A percentile compares a stretch with the other conserved stretches of the same genome.
Conservation (phyloP, 2,113 vertebrate species). For the Rhabdomys dilectus region DNA sequence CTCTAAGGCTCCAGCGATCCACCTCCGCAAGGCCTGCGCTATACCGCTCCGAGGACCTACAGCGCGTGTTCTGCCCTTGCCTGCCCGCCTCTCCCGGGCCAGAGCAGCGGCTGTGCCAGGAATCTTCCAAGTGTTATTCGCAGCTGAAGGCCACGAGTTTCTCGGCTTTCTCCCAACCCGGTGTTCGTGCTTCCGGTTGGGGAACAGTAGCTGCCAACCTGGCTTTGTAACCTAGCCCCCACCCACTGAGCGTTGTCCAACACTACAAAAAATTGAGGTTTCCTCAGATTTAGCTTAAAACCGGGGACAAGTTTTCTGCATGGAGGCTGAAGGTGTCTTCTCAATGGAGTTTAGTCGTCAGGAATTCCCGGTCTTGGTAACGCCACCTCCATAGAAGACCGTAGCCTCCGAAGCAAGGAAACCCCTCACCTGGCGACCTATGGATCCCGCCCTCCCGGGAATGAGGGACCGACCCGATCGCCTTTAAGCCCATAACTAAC, state of each 20-base stretch:
- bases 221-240: not conserved
- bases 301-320: rapidly evolving
- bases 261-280: no score
- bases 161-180: not conserved
- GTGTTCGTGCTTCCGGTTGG: not conserved
- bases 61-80: rapidly evolving
- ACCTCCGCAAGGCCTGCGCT: rapidly evolving
- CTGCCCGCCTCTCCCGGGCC: rapidly evolving
- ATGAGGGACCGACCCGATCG: rapidly evolving
- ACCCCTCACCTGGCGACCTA: not conserved
- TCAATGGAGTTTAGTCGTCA: rapidly evolving
- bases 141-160: not conserved
- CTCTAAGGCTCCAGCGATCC: rapidly evolving
- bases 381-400: not conserved
- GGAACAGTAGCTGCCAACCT: not conserved
- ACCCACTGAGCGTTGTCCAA: not conserved
- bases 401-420: rapidly evolving
- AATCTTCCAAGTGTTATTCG: not conserved
- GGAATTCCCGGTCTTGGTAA: not conserved
- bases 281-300: not conserved
- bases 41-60: rapidly evolving
- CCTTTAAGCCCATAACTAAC: not conserved
- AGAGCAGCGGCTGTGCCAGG: not conserved
- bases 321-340: not conserved
- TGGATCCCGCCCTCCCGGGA: rapidly evolving